Percentiles rank a stretch among this genome's conserved stretches.
These are phyloP conservation scores for Leptocoma aspasia DNA, from an alignment of 2,113 vertebrate species.

Conservation along the genomic window DNA sequence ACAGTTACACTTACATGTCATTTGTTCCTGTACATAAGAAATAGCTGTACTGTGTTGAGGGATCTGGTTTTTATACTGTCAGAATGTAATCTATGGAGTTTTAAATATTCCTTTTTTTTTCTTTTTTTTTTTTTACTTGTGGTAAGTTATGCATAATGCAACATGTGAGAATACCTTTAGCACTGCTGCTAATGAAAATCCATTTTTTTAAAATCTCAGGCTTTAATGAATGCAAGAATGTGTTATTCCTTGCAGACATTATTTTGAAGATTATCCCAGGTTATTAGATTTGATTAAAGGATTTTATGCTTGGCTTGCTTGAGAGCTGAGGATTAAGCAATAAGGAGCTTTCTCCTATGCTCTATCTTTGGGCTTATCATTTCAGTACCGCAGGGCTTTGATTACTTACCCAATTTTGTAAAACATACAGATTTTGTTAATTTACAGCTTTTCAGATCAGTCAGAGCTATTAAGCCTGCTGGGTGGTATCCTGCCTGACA, in stretches of 20 bases:
- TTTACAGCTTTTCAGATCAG: slow-evolving; percentile 58
- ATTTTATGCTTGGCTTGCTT: slow-evolving; percentile 43
- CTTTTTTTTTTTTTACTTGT: not conserved
- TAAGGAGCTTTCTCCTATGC: slow-evolving; percentile 52
- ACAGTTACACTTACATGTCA: not conserved
- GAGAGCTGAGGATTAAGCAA: slow-evolving; percentile 56
- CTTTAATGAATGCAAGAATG: slow-evolving; percentile 33
- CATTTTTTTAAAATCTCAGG: not conserved
- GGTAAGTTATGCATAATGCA: not conserved
- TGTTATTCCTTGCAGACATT: slow-evolving; percentile 54
- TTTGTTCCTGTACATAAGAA: not conserved
- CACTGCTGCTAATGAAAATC: not conserved
- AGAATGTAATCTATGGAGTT: not conserved
- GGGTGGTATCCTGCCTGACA: not conserved
- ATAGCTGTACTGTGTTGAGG: not conserved
- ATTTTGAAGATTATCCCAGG: slow-evolving; percentile 58
- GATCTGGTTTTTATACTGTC: not conserved
- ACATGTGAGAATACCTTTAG: not conserved
- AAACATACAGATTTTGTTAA: slow-evolving; percentile 42
- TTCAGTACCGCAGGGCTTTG: not conserved
- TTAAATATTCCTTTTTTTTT: not conserved
- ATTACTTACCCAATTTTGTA: slow-evolving; percentile 34
- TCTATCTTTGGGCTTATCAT: slow-evolving; percentile 48
- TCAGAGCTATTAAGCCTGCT: slow-evolving; percentile 30
- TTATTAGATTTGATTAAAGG: slow-evolving; percentile 67